These are phyloP conservation scores for Zaprionus obscuricornis DNA, from an alignment of 2,888 invertebrate genomes.

Conservation along the genomic window DNA sequence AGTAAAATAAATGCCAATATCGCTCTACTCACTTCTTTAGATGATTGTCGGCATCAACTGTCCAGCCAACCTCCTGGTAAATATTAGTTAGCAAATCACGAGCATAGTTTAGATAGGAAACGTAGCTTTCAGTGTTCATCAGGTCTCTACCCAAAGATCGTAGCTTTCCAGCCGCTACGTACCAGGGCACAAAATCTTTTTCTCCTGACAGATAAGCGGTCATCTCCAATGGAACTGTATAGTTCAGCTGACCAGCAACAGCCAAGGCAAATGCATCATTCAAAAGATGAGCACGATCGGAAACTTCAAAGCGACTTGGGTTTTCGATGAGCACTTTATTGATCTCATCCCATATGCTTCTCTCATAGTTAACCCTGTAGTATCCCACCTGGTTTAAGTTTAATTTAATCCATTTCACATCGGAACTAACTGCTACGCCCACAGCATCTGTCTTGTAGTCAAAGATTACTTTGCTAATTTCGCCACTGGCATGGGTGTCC, in stretches of 20 bases:
- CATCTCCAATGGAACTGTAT: slow-evolving; percentile 87
- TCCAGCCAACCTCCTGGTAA: slow-evolving; percentile 87
- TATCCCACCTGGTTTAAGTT: slow-evolving; percentile 93
- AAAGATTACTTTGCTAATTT: slow-evolving; percentile 75
- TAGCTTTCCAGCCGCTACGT: slow-evolving; percentile 86
- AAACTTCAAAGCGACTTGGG: slow-evolving; percentile 83
- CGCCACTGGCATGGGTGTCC: slow-evolving; percentile 80
- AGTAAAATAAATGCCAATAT: background rate
- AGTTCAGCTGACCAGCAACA: slow-evolving; percentile 87
- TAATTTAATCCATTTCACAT: slow-evolving; percentile 89
- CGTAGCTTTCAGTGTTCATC: slow-evolving; percentile 84
- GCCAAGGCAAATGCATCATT: slow-evolving; percentile 93
- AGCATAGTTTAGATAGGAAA: slow-evolving; percentile 86
- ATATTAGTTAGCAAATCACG: slow-evolving; percentile 85
- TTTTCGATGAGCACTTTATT: slow-evolving; percentile 76
- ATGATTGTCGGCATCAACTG: slow-evolving; percentile 83
- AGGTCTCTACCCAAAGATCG: slow-evolving; percentile 84
- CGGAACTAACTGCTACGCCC: slow-evolving; percentile 73
- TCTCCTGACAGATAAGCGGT: slow-evolving; percentile 88
- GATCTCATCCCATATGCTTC: slow-evolving; percentile 86
- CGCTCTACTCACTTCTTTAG: slow-evolving; percentile 72
- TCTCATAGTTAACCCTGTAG: slow-evolving; percentile 92
- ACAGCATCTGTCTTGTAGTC: slow-evolving; percentile 36
- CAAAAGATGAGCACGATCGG: slow-evolving; percentile 90
- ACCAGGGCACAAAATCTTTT: slow-evolving; percentile 89